These are phyloP conservation scores for Aptenodytes patagonicus DNA, from an alignment of 2,113 vertebrate genomes.

Conservation along the genomic window DNA sequence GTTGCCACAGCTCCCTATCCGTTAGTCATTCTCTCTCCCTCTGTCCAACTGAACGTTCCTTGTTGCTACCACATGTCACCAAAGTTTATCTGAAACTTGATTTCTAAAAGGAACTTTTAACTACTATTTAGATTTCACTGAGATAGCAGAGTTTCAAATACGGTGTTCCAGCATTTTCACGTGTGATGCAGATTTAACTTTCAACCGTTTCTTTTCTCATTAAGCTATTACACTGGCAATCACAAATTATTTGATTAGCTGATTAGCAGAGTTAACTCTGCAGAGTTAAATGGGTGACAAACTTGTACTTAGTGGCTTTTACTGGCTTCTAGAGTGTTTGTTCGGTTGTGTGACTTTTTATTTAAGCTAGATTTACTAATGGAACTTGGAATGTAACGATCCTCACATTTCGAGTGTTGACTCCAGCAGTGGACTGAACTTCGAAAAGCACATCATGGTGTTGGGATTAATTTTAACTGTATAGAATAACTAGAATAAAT, in stretches of 20 bases:
- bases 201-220: neutral
- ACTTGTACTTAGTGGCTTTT: neutral
- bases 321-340: neutral
- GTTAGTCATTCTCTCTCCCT: neutral
- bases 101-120: neutral
- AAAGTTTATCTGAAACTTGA: neutral
- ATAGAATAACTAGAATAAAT: neutral
- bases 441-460: neutral
- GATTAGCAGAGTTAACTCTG: neutral
- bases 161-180: neutral
- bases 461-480: neutral
- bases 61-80: rapidly evolving
- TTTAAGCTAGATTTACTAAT: neutral
- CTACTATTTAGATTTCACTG: neutral
- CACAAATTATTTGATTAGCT: neutral
- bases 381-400: neutral
- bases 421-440: neutral
- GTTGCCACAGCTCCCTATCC: neutral
- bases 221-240: neutral
- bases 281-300: neutral
- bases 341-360: neutral
- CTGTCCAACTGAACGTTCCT: neutral
- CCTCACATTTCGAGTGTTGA: neutral
- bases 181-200: neutral
- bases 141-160: neutral